Conservation (phyloP, 2,888 invertebrate species). For the Rhingia rostrata region DNA sequence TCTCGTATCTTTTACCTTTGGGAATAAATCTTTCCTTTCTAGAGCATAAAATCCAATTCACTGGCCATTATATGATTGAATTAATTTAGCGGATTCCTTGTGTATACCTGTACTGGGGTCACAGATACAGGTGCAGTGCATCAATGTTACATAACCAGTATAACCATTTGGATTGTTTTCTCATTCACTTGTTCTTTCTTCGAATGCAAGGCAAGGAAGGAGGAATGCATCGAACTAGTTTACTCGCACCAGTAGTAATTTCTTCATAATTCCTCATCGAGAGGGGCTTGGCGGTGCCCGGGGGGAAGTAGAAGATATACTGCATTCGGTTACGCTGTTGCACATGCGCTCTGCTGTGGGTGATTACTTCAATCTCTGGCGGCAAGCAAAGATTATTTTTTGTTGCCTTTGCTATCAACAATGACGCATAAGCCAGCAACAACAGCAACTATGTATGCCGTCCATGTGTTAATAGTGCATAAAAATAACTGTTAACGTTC, state of each 20-base stretch:
- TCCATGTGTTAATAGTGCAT: not conserved
- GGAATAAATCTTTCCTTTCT: conserved; percentile 31
- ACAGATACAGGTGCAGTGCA: conserved; percentile 49
- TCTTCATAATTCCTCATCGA: conserved; percentile 45
- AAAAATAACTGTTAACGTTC: conserved; percentile 3
- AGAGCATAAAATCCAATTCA: conserved; percentile 54
- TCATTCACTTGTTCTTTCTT: conserved; percentile 57
- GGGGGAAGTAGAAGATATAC: not conserved
- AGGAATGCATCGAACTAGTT: conserved; percentile 62
- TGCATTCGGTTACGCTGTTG: conserved; percentile 52
- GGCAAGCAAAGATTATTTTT: not conserved
- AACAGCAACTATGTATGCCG: not conserved
- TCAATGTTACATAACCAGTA: conserved; percentile 66
- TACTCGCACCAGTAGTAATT: conserved; percentile 67
- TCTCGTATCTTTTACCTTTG: not conserved
- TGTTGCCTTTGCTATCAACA: not conserved
- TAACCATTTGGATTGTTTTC: conserved; percentile 22
- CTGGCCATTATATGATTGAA: conserved; percentile 46
- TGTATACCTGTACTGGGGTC: not conserved
- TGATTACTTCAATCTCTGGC: conserved; percentile 36
- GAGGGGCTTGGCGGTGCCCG: not conserved
- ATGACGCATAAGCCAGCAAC: conserved; percentile 4
- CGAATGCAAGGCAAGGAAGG: not conserved
- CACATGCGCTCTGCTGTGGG: conserved; percentile 62
- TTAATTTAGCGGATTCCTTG: conserved; percentile 57